A percentile compares a stretch with the other conserved stretches of the same genome.
These are phyloP conservation scores for Dolichallabes microphthalmus DNA, from an alignment of 2,113 vertebrate species.

Conservation along the genomic window DNA sequence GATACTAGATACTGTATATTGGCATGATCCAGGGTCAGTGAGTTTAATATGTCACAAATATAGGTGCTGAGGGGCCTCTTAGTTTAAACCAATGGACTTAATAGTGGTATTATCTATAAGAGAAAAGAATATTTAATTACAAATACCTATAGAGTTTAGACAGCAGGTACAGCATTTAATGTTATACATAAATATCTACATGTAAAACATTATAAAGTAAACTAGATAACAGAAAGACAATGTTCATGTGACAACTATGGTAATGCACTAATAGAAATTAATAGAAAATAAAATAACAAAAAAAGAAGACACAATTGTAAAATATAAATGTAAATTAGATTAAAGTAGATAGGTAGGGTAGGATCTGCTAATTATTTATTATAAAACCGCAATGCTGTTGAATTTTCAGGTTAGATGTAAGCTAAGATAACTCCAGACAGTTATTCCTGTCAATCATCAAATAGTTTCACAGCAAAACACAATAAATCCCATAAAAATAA, in stretches of 20 bases:
- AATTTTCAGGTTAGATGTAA: not conserved
- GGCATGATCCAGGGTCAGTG: not conserved
- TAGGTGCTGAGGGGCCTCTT: not conserved
- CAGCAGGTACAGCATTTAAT: not conserved
- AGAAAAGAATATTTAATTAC: not conserved
- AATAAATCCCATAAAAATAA: no score
- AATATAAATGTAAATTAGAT: not conserved
- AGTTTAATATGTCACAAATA: slow-evolving; percentile 19
- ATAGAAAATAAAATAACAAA: not conserved
- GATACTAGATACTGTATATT: not conserved
- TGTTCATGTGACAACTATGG: not conserved
- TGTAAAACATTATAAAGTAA: not conserved
- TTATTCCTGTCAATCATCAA: not conserved
- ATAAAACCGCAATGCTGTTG: not conserved
- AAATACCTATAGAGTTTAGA: not conserved
- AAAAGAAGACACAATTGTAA: not conserved
- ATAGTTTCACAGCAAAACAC: no score
- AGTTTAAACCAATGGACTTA: not conserved
- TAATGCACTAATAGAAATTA: not conserved
- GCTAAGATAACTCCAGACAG: not conserved
- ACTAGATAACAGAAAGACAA: not conserved
- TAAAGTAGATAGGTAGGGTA: not conserved
- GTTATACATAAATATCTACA: not conserved
- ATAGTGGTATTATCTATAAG: not conserved
- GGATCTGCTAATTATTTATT: not conserved